Conservation (phyloP, 1,140 invertebrate genomes). For the Zophobas atratus region DNA sequence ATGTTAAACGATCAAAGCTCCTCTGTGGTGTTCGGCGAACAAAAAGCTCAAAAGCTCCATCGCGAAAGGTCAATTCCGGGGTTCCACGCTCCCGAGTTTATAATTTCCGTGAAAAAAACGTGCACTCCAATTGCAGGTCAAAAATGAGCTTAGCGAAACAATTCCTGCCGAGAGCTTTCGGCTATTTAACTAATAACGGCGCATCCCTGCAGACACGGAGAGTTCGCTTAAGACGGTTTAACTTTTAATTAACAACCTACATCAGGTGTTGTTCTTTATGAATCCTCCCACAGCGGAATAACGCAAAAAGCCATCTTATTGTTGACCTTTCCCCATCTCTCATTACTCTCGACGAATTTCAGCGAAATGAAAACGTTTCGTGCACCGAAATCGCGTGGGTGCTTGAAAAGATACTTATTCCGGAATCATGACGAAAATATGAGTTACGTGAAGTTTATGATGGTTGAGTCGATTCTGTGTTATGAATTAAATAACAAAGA, state of each 20-base stretch:
- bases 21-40: too few relatives aligned
- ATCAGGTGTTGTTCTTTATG: conserved; percentile 21
- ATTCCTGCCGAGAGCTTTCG: conserved; percentile 7
- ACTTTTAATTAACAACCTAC: conserved; percentile 36
- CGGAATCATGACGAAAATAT: neutral
- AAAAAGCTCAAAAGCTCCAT: too few relatives aligned
- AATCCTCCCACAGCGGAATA: neutral
- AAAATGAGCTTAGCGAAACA: conserved; percentile 3
- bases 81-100: neutral
- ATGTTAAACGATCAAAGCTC: too few relatives aligned
- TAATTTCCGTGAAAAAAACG: neutral
- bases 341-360: neutral
- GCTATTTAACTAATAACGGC: neutral
- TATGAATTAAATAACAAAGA: conserved; percentile 23
- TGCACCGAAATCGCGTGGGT: neutral
- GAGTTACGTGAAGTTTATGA: neutral
- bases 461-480: conserved; percentile 15
- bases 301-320: neutral
- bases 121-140: neutral
- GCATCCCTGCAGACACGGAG: neutral
- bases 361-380: neutral
- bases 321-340: conserved; percentile 2
- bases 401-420: neutral
- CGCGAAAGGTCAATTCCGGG: too few relatives aligned
- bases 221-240: conserved; percentile 5